Evolutionary conservation across 2,888 invertebrate genomes (phyloP), one percentile per base, ranked within the genome.

Genomic region (Dorcus parallelipipedus): DNA sequence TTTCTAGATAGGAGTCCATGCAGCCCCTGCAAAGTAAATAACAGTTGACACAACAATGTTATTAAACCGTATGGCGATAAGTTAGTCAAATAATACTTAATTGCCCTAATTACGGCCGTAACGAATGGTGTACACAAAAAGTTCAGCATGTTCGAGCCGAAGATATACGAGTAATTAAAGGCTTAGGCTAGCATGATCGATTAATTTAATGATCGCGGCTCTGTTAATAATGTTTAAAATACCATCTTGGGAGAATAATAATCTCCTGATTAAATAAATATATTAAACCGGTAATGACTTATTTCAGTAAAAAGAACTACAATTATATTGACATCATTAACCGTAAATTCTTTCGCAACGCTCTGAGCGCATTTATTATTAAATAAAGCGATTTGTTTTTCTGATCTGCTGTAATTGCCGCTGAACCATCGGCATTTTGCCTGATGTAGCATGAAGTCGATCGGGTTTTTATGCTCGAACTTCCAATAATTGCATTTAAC

Each of bases 351-450:
- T 60, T 60, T 26, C 33, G 49, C 56, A 26, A 56, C 56, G 47
- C 49, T 59, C 55, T 38, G 39, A 20, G 17, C 45, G 45, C 50
- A 39, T 50, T 50, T 50, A 50, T 62, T 62, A 59, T 62, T 64
- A 62, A 54, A 64, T 64, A 62, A 50, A 64, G 53, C 63, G 63
- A 61, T 64, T 64, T 62, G 63, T 64, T 66, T 66, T 64, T 63
- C 59, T 59, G 50, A 54, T 20, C 45, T 48, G 48, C 52, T 47
- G 59, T 62, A 65, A 65, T 65, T 61, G 61, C 61, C 52, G 58
- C 51, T 55, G 62, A 51, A 50, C 49, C 55, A 58, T 57, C 57
- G 51, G 60, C 40, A 63, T 62, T 65, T 60, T 56, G 55, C 43
- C 52, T 48, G 56, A 56, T 50, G 52, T 56, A 60, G 59, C 58